Base-by-base conservation (phyloP, 2,888 invertebrate genomes). In the Acrobasis repandana region DNA sequence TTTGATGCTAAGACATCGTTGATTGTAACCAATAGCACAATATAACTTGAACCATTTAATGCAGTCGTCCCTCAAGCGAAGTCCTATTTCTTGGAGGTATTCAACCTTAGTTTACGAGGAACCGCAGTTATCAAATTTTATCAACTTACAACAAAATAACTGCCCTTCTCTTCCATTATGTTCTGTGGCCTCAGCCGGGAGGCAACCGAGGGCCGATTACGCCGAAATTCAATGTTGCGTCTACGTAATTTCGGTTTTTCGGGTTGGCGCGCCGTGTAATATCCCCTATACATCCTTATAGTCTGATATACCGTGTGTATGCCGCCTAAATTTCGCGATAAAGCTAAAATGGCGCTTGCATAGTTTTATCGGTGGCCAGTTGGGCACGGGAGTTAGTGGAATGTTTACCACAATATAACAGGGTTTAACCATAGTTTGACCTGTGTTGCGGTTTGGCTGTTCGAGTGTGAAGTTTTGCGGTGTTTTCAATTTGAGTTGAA, bases 181-280 rank as follows among this genome's bases (percentile, higher is more conserved):
- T 14, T 38, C 11, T 54, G 38, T 54, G 54, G 54, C 10, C 15
- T 38, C 38, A 18, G 54, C 54, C 54, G 54, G 38, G 54, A 54
- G 54, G 43, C 43, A 73, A 74, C 71, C 74, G 72, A 71, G 69
- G 69, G 70, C 71, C 77, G 81, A 83, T 88, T 87, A 86, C 83
- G 83, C 82, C 83, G 82, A 86, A 85, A 85, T 85, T 83, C 85
- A 88, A 89, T 89, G 88, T 87, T 86, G 73, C 89, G 86, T 84
- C 80, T 79, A 80, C 77, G 87, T 86, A 88, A 90, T 90, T 90
- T 85, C 84, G 86, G 88, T 86, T 89, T 89, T 90, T 87, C 90
- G 88, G 85, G 72, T 81, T 85, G 77, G 72, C 86, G 85, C 88
- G 79, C 75, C 69, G 74, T 70, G 82, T 86, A 86, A 86, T 85